Evolutionary conservation across 2,888 invertebrate genomes (phyloP).

Genomic region (Brachypterus glaber): DNA sequence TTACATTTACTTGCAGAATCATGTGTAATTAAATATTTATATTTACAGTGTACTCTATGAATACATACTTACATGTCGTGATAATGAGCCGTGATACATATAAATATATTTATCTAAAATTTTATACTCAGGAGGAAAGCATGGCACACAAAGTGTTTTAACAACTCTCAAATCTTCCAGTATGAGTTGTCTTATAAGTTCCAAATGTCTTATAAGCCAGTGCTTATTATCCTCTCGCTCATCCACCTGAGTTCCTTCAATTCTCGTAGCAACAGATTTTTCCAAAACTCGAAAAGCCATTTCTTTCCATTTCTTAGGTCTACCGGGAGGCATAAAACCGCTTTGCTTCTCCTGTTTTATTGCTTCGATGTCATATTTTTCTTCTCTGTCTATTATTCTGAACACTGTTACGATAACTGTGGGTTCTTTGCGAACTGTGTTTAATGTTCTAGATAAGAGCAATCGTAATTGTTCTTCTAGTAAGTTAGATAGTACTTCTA

Average conservation of each 20-base stretch:
- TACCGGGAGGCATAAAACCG: conserved; percentile 86
- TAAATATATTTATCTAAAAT: conserved; percentile 84
- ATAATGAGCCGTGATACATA: conserved; percentile 88
- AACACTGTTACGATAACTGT: conserved; percentile 93
- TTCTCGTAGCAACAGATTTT: conserved; percentile 68
- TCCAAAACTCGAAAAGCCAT: conserved; percentile 77
- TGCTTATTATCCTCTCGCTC: conserved; percentile 84
- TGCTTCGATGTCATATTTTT: conserved; percentile 85
- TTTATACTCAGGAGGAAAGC: conserved; percentile 92
- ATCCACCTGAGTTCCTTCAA: conserved; percentile 92
- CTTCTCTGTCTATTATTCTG: conserved; percentile 93
- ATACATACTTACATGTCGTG: conserved; percentile 55
- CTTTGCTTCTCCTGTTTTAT: conserved; percentile 66
- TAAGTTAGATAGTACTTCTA: conserved; percentile 78
- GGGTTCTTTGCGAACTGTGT: conserved; percentile 89
- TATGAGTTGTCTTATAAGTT: conserved; percentile 73
- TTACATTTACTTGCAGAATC: too few species aligned
- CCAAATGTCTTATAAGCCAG: conserved; percentile 92
- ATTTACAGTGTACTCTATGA: too few species aligned
- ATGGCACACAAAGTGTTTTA: conserved; percentile 81
- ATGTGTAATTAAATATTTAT: too few species aligned
- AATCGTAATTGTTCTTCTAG: conserved; percentile 88
- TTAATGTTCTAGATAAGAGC: conserved; percentile 80
- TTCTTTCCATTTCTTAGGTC: conserved; percentile 86
- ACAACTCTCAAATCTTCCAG: conserved; percentile 86